phyloP scores from a whole-genome alignment of 2,888 invertebrate species.

The Tenthredo mesomela region DNA sequence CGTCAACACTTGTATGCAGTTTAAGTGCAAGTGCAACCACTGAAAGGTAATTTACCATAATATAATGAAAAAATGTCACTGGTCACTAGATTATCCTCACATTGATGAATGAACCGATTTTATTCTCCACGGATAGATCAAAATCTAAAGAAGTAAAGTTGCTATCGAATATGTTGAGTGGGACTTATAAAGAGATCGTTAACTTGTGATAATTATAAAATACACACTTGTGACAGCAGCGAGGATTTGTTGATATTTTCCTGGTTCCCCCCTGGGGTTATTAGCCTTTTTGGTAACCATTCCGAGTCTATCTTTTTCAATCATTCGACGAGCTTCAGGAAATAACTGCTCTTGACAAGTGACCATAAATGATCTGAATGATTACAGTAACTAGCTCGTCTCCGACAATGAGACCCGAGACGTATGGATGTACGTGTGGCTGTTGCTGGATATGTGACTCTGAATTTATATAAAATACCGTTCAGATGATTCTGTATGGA shows the following conservation, averaged over 20 bases:
- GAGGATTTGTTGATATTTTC: slow-evolving; percentile 66
- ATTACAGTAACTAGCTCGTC: background rate
- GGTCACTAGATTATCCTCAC: background rate
- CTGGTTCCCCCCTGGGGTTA: slow-evolving; percentile 58
- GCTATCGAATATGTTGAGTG: background rate
- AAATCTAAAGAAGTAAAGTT: background rate
- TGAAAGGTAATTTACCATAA: background rate
- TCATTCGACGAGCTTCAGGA: background rate
- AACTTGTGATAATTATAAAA: background rate
- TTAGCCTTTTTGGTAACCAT: slow-evolving; percentile 14
- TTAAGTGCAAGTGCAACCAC: no score
- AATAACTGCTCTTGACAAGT: slow-evolving; percentile 12
- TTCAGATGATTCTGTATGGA: background rate
- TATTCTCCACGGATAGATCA: background rate
- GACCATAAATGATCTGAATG: slow-evolving; percentile 27
- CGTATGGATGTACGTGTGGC: background rate
- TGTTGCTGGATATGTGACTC: background rate
- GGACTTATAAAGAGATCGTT: background rate
- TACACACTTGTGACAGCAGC: slow-evolving; percentile 66
- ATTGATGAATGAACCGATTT: background rate
- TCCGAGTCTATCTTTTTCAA: background rate
- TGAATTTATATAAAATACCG: slow-evolving; percentile 34
- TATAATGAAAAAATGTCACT: background rate
- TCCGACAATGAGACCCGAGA: background rate
- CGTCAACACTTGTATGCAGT: background rate